These are phyloP conservation scores for Drosophila watanabei DNA, from an alignment of 1,140 invertebrate genomes.

Conservation along the genomic window DNA sequence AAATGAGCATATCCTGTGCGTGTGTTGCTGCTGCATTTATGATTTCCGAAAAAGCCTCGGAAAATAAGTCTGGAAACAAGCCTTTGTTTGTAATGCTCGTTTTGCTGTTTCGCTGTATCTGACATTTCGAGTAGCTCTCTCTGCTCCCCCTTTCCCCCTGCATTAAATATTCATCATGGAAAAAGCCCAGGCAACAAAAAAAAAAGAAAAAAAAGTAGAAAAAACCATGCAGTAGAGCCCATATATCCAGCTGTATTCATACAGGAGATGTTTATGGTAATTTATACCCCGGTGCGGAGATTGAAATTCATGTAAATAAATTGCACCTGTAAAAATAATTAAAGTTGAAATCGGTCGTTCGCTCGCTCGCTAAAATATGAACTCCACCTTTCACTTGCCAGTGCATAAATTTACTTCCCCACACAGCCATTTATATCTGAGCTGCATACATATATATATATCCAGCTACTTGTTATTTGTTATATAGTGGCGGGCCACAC, in stretches of 20 bases:
- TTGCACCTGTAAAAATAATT: conserved; percentile 58
- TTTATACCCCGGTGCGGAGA: conserved; percentile 48
- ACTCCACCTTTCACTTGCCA: conserved; percentile 59
- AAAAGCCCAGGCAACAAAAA: conserved; percentile 33
- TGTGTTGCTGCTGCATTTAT: conserved; percentile 48
- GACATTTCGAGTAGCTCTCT: conserved; percentile 59
- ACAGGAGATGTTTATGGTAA: conserved; percentile 55
- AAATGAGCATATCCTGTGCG: neutral
- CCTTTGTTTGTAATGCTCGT: conserved; percentile 61
- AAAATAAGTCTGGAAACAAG: conserved; percentile 49
- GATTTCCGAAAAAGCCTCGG: conserved; percentile 63
- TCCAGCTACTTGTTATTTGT: conserved; percentile 62
- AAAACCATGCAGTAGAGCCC: conserved; percentile 20
- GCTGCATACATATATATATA: conserved; percentile 30
- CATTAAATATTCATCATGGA: conserved; percentile 71
- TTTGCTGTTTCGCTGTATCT: conserved; percentile 69
- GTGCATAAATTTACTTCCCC: conserved; percentile 52
- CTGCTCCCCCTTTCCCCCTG: conserved; percentile 10
- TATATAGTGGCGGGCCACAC: conserved; percentile 46
- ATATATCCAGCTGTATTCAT: conserved; percentile 38
- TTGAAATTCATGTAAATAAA: conserved; percentile 73
- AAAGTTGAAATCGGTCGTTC: conserved; percentile 48
- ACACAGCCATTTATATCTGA: conserved; percentile 38
- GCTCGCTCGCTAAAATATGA: conserved; percentile 51
- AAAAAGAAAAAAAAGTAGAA: conserved; percentile 22